Evolutionary conservation across 2,888 invertebrate genomes (phyloP).

Genomic region (Dolichopus griseipennis): DNA sequence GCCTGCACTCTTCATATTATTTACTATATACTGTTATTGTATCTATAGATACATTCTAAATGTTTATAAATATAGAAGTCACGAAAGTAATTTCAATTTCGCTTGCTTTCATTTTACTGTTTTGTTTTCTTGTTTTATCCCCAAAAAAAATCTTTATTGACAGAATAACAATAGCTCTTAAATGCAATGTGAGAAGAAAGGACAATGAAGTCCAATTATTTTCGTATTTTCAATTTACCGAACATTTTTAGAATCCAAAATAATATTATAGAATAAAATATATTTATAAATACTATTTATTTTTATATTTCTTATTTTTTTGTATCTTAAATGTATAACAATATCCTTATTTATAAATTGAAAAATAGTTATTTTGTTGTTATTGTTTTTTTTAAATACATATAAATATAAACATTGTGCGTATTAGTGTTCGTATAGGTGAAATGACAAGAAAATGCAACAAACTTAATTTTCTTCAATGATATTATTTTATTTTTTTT

Average conservation of each 20-base stretch:
- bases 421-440: neutral
- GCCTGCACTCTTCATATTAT: too few species aligned
- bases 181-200: constrained; percentile 1
- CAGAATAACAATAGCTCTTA: constrained; percentile 1
- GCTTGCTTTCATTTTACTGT: neutral
- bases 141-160: neutral
- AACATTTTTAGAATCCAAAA: neutral
- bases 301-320: neutral
- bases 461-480: neutral
- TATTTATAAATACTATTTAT: too few species aligned
- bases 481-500: neutral
- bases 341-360: constrained; percentile 1
- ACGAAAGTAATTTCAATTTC: neutral
- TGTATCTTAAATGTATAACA: neutral
- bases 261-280: too few species aligned
- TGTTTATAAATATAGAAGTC: neutral
- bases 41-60: too few species aligned
- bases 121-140: neutral
- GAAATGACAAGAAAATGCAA: neutral
- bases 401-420: neutral
- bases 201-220: constrained; percentile 6
- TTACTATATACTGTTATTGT: too few species aligned
- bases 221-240: constrained; percentile 2
- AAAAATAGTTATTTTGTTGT: neutral
- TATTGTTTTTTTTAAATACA: neutral